Conservation (phyloP, 2,888 invertebrate genomes). For the Cerceris rybyensis region DNA sequence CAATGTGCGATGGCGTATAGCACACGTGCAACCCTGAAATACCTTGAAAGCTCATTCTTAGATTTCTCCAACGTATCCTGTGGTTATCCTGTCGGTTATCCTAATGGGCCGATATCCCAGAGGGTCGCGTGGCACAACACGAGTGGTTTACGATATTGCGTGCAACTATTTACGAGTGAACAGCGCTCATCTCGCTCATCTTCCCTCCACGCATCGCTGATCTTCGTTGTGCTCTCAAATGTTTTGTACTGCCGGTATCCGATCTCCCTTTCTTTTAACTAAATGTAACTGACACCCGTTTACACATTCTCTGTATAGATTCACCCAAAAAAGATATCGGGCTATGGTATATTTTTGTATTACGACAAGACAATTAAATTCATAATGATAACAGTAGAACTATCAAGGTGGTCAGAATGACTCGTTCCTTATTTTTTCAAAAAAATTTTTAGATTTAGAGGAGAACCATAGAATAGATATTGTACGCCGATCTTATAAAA, state of each 20-base stretch:
- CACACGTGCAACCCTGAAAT: slow-evolving; percentile 23
- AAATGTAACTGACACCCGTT: slow-evolving; percentile 4
- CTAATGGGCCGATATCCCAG: slow-evolving; percentile 57
- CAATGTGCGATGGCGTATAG: slow-evolving; percentile 33
- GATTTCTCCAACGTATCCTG: slow-evolving; percentile 44
- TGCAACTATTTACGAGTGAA: slow-evolving; percentile 61
- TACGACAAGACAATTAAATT: too few species aligned
- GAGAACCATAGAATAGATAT: too few species aligned
- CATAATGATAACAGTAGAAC: too few species aligned
- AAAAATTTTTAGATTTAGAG: too few species aligned
- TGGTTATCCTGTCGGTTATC: slow-evolving; percentile 50
- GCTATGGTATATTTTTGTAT: too few species aligned
- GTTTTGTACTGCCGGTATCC: slow-evolving; percentile 7
- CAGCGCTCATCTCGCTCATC: slow-evolving; percentile 51
- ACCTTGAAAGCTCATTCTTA: neutral
- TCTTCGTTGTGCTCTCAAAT: slow-evolving; percentile 16
- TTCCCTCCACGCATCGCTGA: slow-evolving; percentile 47
- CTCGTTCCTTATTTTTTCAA: too few species aligned
- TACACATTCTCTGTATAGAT: neutral
- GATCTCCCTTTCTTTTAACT: slow-evolving; percentile 31
- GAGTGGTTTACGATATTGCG: slow-evolving; percentile 55
- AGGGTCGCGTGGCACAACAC: slow-evolving; percentile 61
- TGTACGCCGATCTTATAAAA: too few species aligned
- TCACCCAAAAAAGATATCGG: too few species aligned
- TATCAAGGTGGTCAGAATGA: too few species aligned